These are phyloP conservation scores for Oedothorax gibbosus DNA, from an alignment of 1,140 invertebrate species.

Conservation along the genomic window DNA sequence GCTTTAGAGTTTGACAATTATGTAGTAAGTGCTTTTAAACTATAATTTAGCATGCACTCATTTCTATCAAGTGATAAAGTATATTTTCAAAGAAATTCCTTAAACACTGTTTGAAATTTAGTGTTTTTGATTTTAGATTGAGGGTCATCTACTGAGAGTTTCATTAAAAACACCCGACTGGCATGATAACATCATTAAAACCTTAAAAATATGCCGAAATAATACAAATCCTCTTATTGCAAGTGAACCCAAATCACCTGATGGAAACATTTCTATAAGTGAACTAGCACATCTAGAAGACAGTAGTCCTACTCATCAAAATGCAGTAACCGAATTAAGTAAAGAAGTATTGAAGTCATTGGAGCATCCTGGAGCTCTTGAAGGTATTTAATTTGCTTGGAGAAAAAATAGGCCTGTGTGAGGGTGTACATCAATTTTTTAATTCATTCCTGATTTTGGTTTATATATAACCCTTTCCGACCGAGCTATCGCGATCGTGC, in stretches of 20 bases:
- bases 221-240: conserved; percentile 80
- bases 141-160: conserved; percentile 78
- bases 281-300: conserved; percentile 64
- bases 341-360: conserved; percentile 39
- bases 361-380: conserved; percentile 6
- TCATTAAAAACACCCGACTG: conserved; percentile 87
- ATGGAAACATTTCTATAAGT: conserved; percentile 40
- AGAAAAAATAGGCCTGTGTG: too few relatives aligned
- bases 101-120: not conserved
- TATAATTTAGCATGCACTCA: not conserved
- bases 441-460: too few relatives aligned
- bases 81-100: too few relatives aligned
- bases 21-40: conserved; percentile 19
- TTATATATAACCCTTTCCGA: too few relatives aligned
- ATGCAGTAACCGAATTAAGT: conserved; percentile 37
- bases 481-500: too few relatives aligned
- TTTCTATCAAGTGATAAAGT: too few relatives aligned
- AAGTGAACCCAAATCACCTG: conserved; percentile 30
- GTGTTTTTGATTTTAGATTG: conserved; percentile 72
- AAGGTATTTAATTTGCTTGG: not conserved
- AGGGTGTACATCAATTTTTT: too few relatives aligned
- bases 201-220: conserved; percentile 84
- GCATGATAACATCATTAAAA: conserved; percentile 81
- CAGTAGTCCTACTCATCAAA: conserved; percentile 64
- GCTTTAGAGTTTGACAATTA: conserved; percentile 69